These are phyloP conservation scores for Marasmarcha lunaedactyla DNA, from an alignment of 2,888 invertebrate genomes.

Conservation along the genomic window DNA sequence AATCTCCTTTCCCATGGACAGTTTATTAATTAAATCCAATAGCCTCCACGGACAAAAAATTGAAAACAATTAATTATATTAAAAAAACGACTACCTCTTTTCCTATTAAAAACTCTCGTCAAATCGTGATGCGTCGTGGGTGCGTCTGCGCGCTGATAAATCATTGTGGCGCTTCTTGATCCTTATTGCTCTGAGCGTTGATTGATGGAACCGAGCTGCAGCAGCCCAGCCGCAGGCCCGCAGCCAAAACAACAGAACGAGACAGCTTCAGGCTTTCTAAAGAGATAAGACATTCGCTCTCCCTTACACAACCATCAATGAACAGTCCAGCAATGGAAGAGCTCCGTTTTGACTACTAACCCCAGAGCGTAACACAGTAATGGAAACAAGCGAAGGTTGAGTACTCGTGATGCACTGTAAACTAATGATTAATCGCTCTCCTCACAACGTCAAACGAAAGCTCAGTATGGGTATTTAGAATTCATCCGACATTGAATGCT, in stretches of 20 bases:
- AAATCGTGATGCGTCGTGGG: constrained; percentile 16
- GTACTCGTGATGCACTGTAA: no score
- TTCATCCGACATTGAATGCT: constrained; percentile 10
- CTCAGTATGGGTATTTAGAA: neutral
- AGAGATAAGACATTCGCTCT: neutral
- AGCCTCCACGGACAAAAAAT: neutral
- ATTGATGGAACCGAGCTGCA: constrained; percentile 38
- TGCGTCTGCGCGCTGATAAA: constrained; percentile 33
- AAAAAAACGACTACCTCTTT: constrained; percentile 1
- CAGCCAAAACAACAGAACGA: neutral
- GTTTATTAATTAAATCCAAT: neutral
- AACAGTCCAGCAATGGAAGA: constrained; percentile 4
- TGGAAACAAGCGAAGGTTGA: constrained; percentile 5
- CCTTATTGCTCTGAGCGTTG: constrained; percentile 45
- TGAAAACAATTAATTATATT: neutral
- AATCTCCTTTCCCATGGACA: no score
- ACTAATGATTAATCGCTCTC: neutral
- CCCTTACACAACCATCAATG: neutral
- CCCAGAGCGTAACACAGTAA: constrained; percentile 18
- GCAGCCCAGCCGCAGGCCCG: neutral
- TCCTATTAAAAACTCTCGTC: neutral
- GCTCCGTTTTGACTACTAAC: neutral
- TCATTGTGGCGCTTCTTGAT: constrained; percentile 63
- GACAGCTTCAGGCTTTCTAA: neutral
- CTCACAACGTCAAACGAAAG: constrained; percentile 1